Conservation (phyloP, 2,888 invertebrate species). For the Gonocerus acuteangulatus region DNA sequence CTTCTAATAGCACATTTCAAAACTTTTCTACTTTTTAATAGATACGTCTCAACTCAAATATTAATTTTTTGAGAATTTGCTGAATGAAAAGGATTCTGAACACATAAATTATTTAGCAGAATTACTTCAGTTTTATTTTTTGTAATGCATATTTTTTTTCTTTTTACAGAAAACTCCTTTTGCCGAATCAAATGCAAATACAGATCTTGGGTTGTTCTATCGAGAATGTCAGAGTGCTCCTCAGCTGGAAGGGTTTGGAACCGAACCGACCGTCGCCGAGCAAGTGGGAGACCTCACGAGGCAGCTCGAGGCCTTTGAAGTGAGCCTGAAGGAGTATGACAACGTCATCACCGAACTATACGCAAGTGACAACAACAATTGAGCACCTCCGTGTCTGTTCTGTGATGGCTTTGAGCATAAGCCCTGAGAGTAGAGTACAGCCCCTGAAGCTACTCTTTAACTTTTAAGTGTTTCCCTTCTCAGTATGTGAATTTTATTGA, state of each 20-base stretch:
- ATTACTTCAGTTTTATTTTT: too few relatives aligned
- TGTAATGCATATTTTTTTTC: too few relatives aligned
- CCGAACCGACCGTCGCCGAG: conserved; percentile 48
- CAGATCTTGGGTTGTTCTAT: conserved; percentile 70
- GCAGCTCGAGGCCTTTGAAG: conserved; percentile 67
- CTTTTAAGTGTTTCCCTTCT: too few relatives aligned
- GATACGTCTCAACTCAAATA: too few relatives aligned
- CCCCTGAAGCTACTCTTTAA: background rate
- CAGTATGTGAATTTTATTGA: too few relatives aligned
- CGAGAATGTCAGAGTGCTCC: conserved; percentile 70
- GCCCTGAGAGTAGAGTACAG: background rate
- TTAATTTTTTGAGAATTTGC: too few relatives aligned
- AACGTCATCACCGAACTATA: conserved; percentile 64
- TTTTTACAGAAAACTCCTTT: conserved; percentile 68
- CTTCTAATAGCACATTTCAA: too few relatives aligned
- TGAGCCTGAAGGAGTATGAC: conserved; percentile 66
- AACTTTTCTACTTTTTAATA: too few relatives aligned
- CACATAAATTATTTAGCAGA: too few relatives aligned
- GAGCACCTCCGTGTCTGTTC: background rate
- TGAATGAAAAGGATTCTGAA: too few relatives aligned
- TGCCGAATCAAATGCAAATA: conserved; percentile 61
- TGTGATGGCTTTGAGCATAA: background rate
- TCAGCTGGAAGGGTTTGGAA: conserved; percentile 48
- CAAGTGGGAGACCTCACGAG: conserved; percentile 57
- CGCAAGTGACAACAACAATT: conserved; percentile 37